Evolutionary conservation across 2,113 vertebrate species (phyloP), one percentile per base, ranked within the genome.

Genomic region (Anser cygnoides): DNA sequence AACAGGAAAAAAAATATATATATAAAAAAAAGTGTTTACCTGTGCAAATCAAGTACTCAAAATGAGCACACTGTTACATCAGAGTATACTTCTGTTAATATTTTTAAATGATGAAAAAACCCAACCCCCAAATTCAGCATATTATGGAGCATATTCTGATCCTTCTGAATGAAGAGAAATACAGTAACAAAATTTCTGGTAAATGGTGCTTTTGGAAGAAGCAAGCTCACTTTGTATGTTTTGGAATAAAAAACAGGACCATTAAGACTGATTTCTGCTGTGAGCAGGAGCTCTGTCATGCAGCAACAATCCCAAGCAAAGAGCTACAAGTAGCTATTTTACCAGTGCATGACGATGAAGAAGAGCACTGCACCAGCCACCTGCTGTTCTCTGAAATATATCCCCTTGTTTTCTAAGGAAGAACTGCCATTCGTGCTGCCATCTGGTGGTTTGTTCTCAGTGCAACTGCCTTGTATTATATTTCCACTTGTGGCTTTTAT

Each of bases 361-460:
- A 72, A 35, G 31, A 59, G 9, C 13, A 7, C 1, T 3, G 20
- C 19, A 5, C 18, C 50, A 58, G 11, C 4, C 33, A 33, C 12
- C 21, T 37, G 6, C 16, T 16, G 44, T 57, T 39, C 39, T 6
- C 23, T 20, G 14, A 50, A 37, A 3, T 1, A 3, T 0, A 29
- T 2, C n/a, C 14, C 9, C 8, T 14, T 18, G 33, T 26, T 35
- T 46, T 46, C 2, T 1, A 9, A 21, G 8, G 15, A 39, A 25
- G 23, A 33, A 2, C 3, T 74, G 72, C 16, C 85, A 54, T 2
- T 28, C 6, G 0, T 71, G 80, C 68, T 95, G 94, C 79, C 79
- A 75, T 52, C 95, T 95, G 52, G 52, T 84, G 94, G 68, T 11
- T 84, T 0, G 0, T 55, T 2, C 25, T 90, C 57, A 50, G 4